These are phyloP conservation scores for Ormyrus rosae DNA, from an alignment of 2,888 invertebrate species.

Conservation along the genomic window DNA sequence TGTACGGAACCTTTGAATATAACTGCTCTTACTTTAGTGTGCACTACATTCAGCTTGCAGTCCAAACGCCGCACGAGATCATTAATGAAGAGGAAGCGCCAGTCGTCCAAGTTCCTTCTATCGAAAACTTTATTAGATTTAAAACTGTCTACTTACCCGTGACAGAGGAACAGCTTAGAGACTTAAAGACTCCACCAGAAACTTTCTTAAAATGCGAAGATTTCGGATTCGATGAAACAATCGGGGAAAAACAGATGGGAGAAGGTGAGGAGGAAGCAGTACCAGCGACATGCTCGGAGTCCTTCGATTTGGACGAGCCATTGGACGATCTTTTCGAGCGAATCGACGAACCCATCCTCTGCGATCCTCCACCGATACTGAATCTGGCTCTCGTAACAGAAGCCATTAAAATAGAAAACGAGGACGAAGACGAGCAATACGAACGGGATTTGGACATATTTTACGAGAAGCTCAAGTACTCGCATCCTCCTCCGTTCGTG, in stretches of 20 bases:
- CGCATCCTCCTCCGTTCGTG: constrained; percentile 69
- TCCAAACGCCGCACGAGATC: constrained; percentile 25
- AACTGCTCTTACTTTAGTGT: constrained; percentile 65
- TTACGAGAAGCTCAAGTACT: constrained; percentile 69
- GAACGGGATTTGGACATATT: constrained; percentile 57
- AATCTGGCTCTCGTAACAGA: constrained; percentile 70
- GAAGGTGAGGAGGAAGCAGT: too few relatives aligned
- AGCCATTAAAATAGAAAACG: constrained; percentile 62
- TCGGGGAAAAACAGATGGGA: background rate
- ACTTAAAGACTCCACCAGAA: too few relatives aligned
- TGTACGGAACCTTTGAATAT: constrained; percentile 68
- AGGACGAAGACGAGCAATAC: constrained; percentile 47
- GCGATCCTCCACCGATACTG: constrained; percentile 66
- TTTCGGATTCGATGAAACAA: constrained; percentile 15
- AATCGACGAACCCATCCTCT: constrained; percentile 63
- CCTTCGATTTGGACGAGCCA: constrained; percentile 37
- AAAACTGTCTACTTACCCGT: constrained; percentile 68
- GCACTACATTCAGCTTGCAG: constrained; percentile 65
- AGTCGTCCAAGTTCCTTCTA: too few relatives aligned
- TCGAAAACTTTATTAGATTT: constrained; percentile 58
- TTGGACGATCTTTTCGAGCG: constrained; percentile 61
- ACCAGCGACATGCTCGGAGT: too few relatives aligned
- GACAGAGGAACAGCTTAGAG: too few relatives aligned
- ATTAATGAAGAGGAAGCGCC: too few relatives aligned
- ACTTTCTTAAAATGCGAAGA: too few relatives aligned